Percentiles rank a stretch among this genome's conserved stretches.
Conservation (phyloP, 2,797 vertebrate species). For the Etheostoma perlongum region DNA sequence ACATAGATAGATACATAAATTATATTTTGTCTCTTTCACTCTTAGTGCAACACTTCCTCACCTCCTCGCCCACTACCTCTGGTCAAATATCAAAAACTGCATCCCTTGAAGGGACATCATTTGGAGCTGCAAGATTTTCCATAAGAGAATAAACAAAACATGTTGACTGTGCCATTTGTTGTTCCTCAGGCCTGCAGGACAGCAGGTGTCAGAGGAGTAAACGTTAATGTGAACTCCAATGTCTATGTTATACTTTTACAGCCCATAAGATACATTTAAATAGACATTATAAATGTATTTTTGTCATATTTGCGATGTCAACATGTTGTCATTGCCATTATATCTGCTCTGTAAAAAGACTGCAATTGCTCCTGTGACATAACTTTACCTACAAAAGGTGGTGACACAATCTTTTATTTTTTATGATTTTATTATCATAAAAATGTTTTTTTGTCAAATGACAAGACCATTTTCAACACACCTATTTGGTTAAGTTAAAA, state of each 20-base stretch:
- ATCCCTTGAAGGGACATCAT: conserved; percentile 34
- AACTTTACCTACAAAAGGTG: not conserved
- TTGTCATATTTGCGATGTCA: not conserved
- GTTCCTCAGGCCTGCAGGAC: conserved; percentile 60
- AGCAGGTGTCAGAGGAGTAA: conserved; percentile 58
- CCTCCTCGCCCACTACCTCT: conserved; percentile 49
- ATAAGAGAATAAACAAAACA: conserved; percentile 49
- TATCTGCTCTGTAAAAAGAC: not conserved
- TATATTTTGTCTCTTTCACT: conserved; percentile 18
- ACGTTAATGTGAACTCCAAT: conserved; percentile 31
- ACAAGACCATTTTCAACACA: not conserved
- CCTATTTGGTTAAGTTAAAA: too few relatives aligned
- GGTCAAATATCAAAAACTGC: conserved; percentile 71
- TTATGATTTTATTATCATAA: not conserved
- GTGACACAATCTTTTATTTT: not conserved
- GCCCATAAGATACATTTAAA: conserved; percentile 1
- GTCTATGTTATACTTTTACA: conserved; percentile 16
- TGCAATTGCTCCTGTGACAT: not conserved
- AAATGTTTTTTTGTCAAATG: not conserved
- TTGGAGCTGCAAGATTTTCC: conserved; percentile 47
- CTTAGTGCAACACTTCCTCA: conserved; percentile 24
- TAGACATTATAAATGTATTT: not conserved
- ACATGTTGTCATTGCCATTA: not conserved
- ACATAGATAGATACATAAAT: conserved; percentile 34
- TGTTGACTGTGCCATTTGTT: conserved; percentile 55